Conservation (phyloP, 1,140 invertebrate genomes). For the Plectrocnemia conspersa region DNA sequence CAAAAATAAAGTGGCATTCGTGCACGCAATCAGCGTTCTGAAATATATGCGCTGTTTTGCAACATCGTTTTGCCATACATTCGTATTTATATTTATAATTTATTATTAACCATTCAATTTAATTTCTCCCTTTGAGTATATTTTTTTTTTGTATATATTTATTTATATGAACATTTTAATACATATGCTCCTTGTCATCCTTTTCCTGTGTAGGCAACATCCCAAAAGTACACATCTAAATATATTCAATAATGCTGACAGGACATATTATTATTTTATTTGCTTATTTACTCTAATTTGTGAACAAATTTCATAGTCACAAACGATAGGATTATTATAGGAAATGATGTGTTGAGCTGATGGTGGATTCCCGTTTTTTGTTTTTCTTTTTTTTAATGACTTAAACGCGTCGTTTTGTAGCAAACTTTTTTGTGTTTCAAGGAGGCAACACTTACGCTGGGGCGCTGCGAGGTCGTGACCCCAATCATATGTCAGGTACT, state of each 20-base stretch:
- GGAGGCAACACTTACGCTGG: conserved; percentile 67
- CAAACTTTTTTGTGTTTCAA: conserved; percentile 35
- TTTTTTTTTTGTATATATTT: background rate
- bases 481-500: conserved; percentile 71
- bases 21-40: conserved; percentile 19
- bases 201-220: too few relatives aligned
- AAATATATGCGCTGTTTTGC: conserved; percentile 20
- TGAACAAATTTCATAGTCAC: background rate
- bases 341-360: background rate
- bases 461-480: conserved; percentile 66
- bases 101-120: background rate
- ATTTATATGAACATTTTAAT: too few relatives aligned
- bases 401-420: conserved; percentile 27
- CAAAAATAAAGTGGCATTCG: conserved; percentile 20
- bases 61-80: conserved; percentile 26
- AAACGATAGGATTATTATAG: background rate
- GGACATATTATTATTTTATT: too few relatives aligned
- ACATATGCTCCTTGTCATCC: too few relatives aligned
- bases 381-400: too few relatives aligned
- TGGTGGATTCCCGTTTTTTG: background rate
- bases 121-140: background rate
- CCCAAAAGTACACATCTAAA: too few relatives aligned
- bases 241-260: too few relatives aligned
- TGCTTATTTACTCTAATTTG: background rate
- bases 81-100: conserved; percentile 3